phyloP scores from a whole-genome alignment of 2,888 invertebrate genomes.

The Clunio marinus region DNA sequence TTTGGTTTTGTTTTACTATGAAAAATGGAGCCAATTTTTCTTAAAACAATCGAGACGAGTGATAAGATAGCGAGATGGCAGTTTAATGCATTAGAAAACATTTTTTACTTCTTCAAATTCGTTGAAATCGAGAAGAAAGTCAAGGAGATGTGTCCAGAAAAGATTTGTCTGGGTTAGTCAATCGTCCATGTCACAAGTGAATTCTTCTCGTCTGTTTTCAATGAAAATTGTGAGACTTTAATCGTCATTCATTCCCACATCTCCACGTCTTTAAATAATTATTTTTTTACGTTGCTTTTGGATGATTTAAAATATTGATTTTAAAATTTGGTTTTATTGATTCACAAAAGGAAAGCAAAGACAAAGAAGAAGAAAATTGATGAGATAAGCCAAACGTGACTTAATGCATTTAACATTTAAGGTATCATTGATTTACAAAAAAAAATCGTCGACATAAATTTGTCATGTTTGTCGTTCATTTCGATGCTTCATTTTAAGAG shows the following conservation, averaged over 20 bases:
- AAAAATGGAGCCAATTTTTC: not conserved
- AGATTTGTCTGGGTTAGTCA: too few species aligned
- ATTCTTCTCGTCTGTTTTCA: too few species aligned
- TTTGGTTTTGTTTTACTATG: not conserved
- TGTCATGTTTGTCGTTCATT: not conserved
- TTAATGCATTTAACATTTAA: slow-evolving; percentile 34
- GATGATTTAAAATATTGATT: too few species aligned
- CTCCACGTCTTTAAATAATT: too few species aligned
- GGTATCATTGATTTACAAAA: not conserved
- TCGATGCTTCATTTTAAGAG: not conserved
- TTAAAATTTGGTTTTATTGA: too few species aligned
- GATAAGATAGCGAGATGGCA: not conserved
- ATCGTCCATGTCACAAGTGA: too few species aligned
- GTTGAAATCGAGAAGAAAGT: too few species aligned
- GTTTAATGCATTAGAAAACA: not conserved
- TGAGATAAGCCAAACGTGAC: not conserved
- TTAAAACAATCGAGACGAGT: slow-evolving; percentile 6
- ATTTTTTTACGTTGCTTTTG: too few species aligned
- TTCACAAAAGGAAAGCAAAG: not conserved
- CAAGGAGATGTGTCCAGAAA: too few species aligned
- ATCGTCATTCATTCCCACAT: too few species aligned
- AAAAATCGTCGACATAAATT: slow-evolving; percentile 27
- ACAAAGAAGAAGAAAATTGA: not conserved
- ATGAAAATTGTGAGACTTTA: too few species aligned
- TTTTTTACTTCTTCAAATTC: too few species aligned